These are phyloP conservation scores for Cheirogaleus medius DNA, from an alignment of 2,113 vertebrate species.

Conservation along the genomic window DNA sequence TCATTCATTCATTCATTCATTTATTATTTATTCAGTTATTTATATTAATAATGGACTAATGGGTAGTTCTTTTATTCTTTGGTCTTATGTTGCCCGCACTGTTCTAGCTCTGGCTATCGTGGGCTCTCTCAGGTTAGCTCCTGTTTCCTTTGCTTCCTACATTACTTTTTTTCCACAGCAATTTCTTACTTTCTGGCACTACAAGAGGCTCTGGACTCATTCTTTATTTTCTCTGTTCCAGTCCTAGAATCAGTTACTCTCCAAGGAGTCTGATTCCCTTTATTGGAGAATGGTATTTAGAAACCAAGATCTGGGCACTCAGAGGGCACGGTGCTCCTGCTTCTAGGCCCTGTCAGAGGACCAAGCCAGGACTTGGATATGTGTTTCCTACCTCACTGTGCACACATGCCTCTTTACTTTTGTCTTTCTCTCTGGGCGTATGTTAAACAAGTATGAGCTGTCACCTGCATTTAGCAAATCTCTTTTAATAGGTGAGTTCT, in stretches of 20 bases:
- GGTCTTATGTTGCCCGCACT: not conserved
- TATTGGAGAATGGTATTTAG: not conserved
- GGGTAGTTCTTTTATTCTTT: not conserved
- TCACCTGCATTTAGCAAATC: not conserved
- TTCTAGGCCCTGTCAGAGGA: not conserved
- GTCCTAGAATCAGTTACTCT: not conserved
- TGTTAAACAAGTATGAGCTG: not conserved
- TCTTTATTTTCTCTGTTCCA: not conserved
- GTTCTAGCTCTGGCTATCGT: not conserved
- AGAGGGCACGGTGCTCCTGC: not conserved
- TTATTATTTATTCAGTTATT: not conserved
- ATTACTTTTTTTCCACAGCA: not conserved
- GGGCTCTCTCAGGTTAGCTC: not conserved
- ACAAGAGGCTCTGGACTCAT: not conserved
- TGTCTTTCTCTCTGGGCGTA: not conserved
- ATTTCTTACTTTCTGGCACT: not conserved
- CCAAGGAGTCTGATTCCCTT: not conserved
- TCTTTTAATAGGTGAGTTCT: not conserved
- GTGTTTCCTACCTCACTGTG: not conserved
- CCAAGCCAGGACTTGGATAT: not conserved
- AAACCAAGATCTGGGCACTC: not conserved
- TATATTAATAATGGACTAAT: not conserved
- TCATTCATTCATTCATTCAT: not conserved
- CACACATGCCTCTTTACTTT: not conserved
- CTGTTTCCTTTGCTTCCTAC: not conserved